Evolutionary conservation across 2,113 vertebrate species (phyloP).

Genomic region (Plestiodon gilberti): DNA sequence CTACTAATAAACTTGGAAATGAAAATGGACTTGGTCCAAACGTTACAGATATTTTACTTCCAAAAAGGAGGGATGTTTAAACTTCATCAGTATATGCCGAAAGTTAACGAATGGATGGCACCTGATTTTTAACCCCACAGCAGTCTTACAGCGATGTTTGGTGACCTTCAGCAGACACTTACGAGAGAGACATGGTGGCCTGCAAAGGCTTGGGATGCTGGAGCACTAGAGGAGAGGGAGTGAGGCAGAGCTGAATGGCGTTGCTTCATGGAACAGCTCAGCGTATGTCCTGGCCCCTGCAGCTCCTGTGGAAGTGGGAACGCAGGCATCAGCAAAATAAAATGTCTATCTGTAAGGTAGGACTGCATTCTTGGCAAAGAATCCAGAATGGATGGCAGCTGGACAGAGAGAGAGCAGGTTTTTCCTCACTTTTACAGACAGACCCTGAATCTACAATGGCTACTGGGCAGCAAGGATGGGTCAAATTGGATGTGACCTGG

Average conservation of each 20-base stretch:
- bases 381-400: not conserved
- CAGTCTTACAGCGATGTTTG: not conserved
- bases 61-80: not conserved
- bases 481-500: not conserved
- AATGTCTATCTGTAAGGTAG: not conserved
- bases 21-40: too few species aligned
- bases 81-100: not conserved
- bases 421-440: not conserved
- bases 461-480: not conserved
- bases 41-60: not conserved
- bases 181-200: slow-evolving; percentile 58
- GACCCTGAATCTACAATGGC: not conserved
- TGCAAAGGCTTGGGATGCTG: slow-evolving; percentile 49
- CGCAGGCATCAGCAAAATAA: not conserved
- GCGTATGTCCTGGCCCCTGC: slow-evolving; percentile 72
- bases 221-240: slow-evolving; percentile 27
- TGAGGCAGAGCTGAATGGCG: not conserved
- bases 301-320: slow-evolving; percentile 77
- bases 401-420: not conserved
- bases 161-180: slow-evolving; percentile 33
- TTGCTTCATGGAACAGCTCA: slow-evolving; percentile 47
- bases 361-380: not conserved
- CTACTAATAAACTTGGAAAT: too few species aligned
- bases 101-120: not conserved
- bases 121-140: not conserved